These are phyloP conservation scores for Noctua pronuba DNA, from an alignment of 2,888 invertebrate species.

Conservation along the genomic window DNA sequence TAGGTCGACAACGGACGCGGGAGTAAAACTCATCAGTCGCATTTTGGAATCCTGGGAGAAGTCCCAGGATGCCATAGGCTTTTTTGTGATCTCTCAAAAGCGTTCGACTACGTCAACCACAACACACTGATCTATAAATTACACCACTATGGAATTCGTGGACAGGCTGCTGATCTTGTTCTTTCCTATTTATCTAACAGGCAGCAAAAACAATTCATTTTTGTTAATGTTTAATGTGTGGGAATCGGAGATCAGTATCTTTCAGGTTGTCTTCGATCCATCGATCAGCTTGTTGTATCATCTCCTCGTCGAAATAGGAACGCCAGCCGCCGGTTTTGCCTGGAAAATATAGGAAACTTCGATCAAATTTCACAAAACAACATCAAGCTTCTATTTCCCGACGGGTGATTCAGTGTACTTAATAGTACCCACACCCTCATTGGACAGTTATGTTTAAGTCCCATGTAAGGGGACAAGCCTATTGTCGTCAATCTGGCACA, in stretches of 20 bases:
- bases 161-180: too few species aligned
- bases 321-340: conserved; percentile 93
- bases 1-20: too few species aligned
- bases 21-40: too few species aligned
- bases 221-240: conserved; percentile 66
- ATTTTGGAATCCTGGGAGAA: too few species aligned
- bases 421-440: too few species aligned
- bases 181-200: too few species aligned
- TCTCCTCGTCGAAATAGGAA: conserved; percentile 92
- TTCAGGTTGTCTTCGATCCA: conserved; percentile 93
- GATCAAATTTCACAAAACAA: neutral
- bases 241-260: conserved; percentile 91
- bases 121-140: too few species aligned
- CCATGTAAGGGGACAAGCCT: neutral
- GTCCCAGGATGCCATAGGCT: too few species aligned
- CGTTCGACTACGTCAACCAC: too few species aligned
- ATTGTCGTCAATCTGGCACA: neutral
- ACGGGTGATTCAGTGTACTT: neutral
- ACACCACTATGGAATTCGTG: too few species aligned
- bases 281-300: conserved; percentile 91
- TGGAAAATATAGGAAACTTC: conserved; percentile 57
- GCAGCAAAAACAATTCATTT: neutral
- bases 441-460: neutral
- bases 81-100: too few species aligned
- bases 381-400: neutral